Conservation (phyloP, 2,113 vertebrate genomes). For the Pithys albifrons region DNA sequence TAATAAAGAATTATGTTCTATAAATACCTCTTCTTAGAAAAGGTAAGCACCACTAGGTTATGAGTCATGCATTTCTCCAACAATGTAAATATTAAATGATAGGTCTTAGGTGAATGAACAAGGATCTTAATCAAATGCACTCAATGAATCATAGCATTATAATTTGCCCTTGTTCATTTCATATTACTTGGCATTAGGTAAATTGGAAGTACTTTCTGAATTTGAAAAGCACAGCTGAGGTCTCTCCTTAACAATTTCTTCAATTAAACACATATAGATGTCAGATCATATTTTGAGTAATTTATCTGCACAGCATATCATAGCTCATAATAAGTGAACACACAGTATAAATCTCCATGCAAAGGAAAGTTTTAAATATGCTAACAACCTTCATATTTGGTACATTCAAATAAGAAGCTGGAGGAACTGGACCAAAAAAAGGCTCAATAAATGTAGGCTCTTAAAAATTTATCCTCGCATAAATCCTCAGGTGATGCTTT, state of each 20-base stretch:
- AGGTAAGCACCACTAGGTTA: background rate
- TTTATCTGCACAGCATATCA: background rate
- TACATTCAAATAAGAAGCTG: background rate
- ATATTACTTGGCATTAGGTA: background rate
- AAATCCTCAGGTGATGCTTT: conserved; percentile 9
- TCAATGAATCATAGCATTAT: conserved; percentile 9
- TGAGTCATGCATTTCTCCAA: background rate
- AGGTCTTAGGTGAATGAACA: conserved; percentile 14
- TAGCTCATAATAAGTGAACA: background rate
- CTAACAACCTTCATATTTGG: background rate
- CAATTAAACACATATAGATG: conserved; percentile 6
- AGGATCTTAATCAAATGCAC: background rate
- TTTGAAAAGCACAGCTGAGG: background rate
- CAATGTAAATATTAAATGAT: conserved; percentile 4
- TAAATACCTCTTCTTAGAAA: background rate
- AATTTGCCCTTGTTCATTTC: conserved; percentile 21
- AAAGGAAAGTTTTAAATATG: conserved; percentile 9
- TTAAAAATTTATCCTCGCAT: background rate
- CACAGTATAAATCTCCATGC: background rate
- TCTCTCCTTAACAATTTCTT: background rate
- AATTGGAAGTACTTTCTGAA: conserved; percentile 2
- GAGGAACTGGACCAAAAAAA: background rate
- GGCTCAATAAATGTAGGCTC: background rate
- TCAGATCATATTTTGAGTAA: background rate
- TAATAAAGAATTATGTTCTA: background rate